phyloP scores from a whole-genome alignment of 2,797 vertebrate species.

The Thalassophryne amazonica region DNA sequence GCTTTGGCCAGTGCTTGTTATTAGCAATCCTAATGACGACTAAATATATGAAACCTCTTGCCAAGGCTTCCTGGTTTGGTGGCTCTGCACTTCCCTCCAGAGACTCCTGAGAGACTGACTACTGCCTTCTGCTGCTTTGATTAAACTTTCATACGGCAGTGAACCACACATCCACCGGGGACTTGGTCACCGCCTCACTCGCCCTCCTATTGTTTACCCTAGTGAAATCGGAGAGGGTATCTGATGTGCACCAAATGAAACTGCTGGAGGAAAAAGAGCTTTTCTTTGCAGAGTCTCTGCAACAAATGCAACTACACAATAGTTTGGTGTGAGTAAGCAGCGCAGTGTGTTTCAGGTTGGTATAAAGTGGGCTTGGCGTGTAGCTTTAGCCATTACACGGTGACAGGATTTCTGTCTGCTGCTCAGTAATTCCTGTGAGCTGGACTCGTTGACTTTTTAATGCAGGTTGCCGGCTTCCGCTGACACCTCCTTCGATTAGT shows the following conservation, averaged over 20 bases:
- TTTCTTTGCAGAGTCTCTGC: conserved; percentile 46
- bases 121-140: conserved; percentile 71
- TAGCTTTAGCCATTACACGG: conserved; percentile 35
- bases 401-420: conserved; percentile 39
- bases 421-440: conserved; percentile 22
- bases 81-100: conserved; percentile 53
- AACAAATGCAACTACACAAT: conserved; percentile 50
- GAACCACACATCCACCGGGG: conserved; percentile 56
- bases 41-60: conserved; percentile 73
- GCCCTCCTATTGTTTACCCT: conserved; percentile 65
- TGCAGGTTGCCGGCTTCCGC: conserved; percentile 28
- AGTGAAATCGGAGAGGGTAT: conserved; percentile 68
- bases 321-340: conserved; percentile 42
- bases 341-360: conserved; percentile 50
- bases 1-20: conserved; percentile 61
- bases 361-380: conserved; percentile 48
- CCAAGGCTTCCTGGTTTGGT: conserved; percentile 63
- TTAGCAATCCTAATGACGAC: conserved; percentile 76
- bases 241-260: conserved; percentile 69
- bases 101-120: conserved; percentile 62
- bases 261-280: conserved; percentile 41
- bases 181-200: conserved; percentile 56
- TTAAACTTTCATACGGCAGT: conserved; percentile 71
- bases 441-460: conserved; percentile 47
- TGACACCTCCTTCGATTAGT: conserved; percentile 14